Evolutionary conservation across 2,888 invertebrate genomes (phyloP).

Genomic region (Xylocampa areola): DNA sequence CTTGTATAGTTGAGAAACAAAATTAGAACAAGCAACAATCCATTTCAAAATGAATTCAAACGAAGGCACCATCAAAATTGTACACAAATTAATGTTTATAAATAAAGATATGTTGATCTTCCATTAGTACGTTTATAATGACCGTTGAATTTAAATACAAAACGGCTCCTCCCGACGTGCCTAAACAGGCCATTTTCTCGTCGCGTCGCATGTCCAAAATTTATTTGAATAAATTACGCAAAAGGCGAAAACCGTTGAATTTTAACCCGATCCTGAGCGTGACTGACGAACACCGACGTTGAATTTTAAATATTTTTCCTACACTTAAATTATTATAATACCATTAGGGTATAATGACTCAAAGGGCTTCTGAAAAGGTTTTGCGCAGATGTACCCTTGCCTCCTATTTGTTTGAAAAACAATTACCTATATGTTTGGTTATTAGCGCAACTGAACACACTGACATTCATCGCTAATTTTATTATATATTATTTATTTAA

Average conservation of each 20-base stretch:
- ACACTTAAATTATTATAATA: conserved; percentile 65
- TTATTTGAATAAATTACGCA: conserved; percentile 86
- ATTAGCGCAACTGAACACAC: no score
- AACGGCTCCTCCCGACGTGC: conserved; percentile 58
- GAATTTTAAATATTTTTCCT: conserved; percentile 70
- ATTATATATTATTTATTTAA: no score
- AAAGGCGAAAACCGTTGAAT: conserved; percentile 82
- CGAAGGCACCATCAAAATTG: conserved; percentile 3
- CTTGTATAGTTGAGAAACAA: no score
- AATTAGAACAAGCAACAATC: no score
- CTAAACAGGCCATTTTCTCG: conserved; percentile 76
- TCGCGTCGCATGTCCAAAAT: conserved; percentile 80
- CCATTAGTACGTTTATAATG: conserved; percentile 55
- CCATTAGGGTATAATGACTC: conserved; percentile 57
- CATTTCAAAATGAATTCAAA: conserved; percentile 8
- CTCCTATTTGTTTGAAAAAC: conserved; percentile 14
- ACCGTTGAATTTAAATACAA: conserved; percentile 59
- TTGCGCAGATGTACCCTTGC: conserved; percentile 22
- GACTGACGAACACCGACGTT: conserved; percentile 60
- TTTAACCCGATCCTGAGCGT: conserved; percentile 78
- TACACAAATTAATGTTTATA: conserved; percentile 43
- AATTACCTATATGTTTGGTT: not conserved
- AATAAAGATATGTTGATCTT: conserved; percentile 55
- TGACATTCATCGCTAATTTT: no score
- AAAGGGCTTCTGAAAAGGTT: conserved; percentile 46